Evolutionary conservation across 2,888 invertebrate genomes (phyloP).

Genomic region (Trachelus iudaicus): DNA sequence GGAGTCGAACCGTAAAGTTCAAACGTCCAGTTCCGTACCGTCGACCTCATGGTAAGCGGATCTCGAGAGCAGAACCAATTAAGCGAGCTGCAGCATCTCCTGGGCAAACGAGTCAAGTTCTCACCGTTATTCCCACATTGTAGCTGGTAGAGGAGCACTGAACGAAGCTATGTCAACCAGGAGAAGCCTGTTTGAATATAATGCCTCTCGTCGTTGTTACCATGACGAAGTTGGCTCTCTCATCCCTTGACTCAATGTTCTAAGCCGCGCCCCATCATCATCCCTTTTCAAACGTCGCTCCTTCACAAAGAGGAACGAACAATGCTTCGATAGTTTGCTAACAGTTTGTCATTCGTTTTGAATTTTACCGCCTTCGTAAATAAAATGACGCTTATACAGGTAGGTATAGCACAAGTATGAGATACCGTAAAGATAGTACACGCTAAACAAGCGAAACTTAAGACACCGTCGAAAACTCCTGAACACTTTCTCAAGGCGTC

Average conservation of each 20-base stretch:
- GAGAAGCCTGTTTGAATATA: conserved; percentile 10
- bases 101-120: background rate
- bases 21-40: background rate
- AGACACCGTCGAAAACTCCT: background rate
- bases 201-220: background rate
- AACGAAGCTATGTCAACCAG: conserved; percentile 3
- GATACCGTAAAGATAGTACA: background rate
- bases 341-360: background rate
- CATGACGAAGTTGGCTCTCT: background rate
- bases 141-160: background rate
- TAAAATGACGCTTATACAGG: background rate
- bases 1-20: background rate
- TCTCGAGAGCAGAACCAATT: background rate
- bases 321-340: conserved; percentile 5
- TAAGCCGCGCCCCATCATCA: background rate
- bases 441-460: background rate
- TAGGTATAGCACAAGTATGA: background rate
- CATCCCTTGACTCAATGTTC: background rate
- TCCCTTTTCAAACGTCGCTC: background rate
- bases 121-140: background rate
- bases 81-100: background rate
- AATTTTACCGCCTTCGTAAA: background rate
- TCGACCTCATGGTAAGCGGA: background rate
- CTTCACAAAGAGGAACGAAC: background rate
- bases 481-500: background rate